Evolutionary conservation across 2,113 vertebrate species (phyloP).

Genomic region (Elephantulus edwardii): DNA sequence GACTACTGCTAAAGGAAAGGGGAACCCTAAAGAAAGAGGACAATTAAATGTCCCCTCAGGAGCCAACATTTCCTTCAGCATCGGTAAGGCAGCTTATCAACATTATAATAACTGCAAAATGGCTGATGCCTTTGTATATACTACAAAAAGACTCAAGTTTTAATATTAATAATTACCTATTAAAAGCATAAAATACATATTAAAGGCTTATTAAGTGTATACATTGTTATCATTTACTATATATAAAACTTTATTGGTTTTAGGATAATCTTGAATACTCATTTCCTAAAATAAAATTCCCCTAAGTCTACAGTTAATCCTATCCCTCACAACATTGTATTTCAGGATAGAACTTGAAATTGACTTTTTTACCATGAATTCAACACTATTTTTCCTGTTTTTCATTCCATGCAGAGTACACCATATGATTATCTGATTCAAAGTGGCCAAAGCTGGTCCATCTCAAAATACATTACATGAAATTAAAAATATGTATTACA

Average conservation of each 20-base stretch:
- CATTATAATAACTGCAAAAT: conserved; percentile 5
- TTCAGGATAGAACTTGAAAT: no score
- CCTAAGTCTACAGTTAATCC: not conserved
- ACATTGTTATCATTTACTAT: not conserved
- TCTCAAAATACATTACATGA: no score
- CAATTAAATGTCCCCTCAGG: conserved; percentile 29
- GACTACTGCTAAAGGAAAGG: conserved; percentile 41
- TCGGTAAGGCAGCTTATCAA: not conserved
- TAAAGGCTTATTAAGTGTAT: conserved; percentile 20
- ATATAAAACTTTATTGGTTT: not conserved
- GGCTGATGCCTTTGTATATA: not conserved
- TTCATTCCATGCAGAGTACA: no score
- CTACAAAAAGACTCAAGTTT: not conserved
- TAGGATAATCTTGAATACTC: conserved; percentile 12
- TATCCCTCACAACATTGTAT: no score
- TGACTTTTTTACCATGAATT: no score
- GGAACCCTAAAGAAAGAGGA: conserved; percentile 56
- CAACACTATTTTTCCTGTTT: no score
- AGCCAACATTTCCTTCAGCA: conserved; percentile 37
- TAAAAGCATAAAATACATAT: not conserved
- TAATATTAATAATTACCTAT: conserved; percentile 24
- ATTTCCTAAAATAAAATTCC: conserved; percentile 18
- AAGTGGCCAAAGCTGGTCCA: no score
- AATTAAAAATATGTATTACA: no score
- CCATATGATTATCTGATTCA: no score